These are phyloP conservation scores for Labroides dimidiatus DNA, from an alignment of 2,797 vertebrate species.

Conservation along the genomic window DNA sequence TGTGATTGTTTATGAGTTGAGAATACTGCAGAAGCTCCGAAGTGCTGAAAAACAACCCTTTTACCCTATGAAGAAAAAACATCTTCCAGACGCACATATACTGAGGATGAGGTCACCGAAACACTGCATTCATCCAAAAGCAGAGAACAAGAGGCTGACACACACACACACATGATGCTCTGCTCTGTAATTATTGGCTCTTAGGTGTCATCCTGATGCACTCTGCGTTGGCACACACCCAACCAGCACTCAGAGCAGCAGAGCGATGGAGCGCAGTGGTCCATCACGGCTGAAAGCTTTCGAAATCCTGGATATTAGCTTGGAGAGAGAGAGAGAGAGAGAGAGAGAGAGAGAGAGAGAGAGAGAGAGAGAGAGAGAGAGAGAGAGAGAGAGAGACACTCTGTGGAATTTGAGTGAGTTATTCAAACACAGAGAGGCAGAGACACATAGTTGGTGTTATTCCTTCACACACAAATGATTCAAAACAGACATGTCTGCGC, in stretches of 20 bases:
- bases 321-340: conserved; percentile 47
- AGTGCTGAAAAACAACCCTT: conserved; percentile 11
- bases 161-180: conserved; percentile 53
- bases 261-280: conserved; percentile 30
- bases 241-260: conserved; percentile 41
- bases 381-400: conserved; percentile 33
- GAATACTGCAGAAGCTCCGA: conserved; percentile 4
- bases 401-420: conserved; percentile 29
- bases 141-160: conserved; percentile 58
- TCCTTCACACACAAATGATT: conserved; percentile 41
- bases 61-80: conserved; percentile 16
- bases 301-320: conserved; percentile 43
- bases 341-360: conserved; percentile 38
- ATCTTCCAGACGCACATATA: conserved; percentile 14
- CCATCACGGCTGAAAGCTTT: conserved; percentile 51
- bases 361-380: conserved; percentile 46
- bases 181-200: conserved; percentile 76
- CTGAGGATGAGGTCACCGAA: conserved; percentile 55
- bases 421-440: conserved; percentile 32
- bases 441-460: conserved; percentile 41
- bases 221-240: conserved; percentile 53
- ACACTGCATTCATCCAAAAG: conserved; percentile 51
- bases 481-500: conserved; percentile 62
- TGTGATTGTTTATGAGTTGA: conserved; percentile 13
- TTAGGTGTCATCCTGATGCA: conserved; percentile 65